These are phyloP conservation scores for Zeus faber DNA, from an alignment of 2,113 vertebrate species.

Conservation along the genomic window DNA sequence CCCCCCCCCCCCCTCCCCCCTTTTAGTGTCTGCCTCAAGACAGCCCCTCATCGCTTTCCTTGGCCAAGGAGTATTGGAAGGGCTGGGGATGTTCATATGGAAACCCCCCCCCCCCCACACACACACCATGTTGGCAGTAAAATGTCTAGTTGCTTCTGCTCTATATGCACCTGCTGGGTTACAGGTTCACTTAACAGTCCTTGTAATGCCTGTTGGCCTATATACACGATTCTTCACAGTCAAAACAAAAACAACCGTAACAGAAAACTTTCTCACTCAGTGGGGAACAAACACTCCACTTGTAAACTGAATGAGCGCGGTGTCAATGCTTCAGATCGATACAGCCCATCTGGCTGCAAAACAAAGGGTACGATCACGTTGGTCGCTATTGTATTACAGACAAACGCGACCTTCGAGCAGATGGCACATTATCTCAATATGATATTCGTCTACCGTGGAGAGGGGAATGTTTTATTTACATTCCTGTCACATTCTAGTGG, in stretches of 20 bases:
- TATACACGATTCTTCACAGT: slow-evolving; percentile 3
- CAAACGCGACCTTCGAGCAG: too few relatives aligned
- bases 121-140: slow-evolving; percentile 48
- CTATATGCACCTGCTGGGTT: slow-evolving; percentile 57
- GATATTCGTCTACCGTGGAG: too few relatives aligned
- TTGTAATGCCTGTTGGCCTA: slow-evolving; percentile 16
- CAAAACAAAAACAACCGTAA: neutral
- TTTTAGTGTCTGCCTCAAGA: neutral
- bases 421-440: too few relatives aligned
- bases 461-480: slow-evolving; percentile 41
- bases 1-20: too few relatives aligned
- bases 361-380: too few relatives aligned
- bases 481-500: slow-evolving; percentile 37
- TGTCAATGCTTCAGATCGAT: too few relatives aligned
- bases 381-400: too few relatives aligned
- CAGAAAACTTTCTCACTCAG: neutral
- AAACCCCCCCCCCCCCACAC: slow-evolving; percentile 39
- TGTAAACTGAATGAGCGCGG: too few relatives aligned
- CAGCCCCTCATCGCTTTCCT: slow-evolving; percentile 5
- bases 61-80: neutral
- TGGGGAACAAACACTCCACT: too few relatives aligned
- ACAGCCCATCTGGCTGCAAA: too few relatives aligned
- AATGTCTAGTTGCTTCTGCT: slow-evolving; percentile 52
- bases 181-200: slow-evolving; percentile 13
- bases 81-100: slow-evolving; percentile 15